Conservation (phyloP, 2,888 invertebrate species). For the Aleiodes alternator region DNA sequence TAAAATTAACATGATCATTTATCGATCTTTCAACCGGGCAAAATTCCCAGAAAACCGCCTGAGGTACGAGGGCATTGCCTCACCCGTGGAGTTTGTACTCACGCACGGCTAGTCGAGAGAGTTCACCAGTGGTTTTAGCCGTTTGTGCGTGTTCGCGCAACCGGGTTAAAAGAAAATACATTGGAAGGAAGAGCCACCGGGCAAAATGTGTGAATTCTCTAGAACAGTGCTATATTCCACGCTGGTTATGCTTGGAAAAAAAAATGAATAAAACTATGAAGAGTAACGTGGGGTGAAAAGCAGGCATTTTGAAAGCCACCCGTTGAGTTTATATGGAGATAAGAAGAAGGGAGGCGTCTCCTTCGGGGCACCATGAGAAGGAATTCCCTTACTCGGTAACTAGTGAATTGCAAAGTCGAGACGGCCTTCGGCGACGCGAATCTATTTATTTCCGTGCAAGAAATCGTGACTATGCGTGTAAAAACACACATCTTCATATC, state of each 20-base stretch:
- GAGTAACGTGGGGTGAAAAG: constrained; percentile 37
- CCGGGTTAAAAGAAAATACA: constrained; percentile 36
- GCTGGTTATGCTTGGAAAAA: constrained; percentile 18
- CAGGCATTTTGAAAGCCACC: constrained; percentile 49
- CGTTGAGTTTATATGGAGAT: constrained; percentile 60
- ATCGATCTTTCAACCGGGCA: constrained; percentile 41
- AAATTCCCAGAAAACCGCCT: constrained; percentile 47
- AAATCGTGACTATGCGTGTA: constrained; percentile 22
- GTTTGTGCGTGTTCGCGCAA: constrained; percentile 22
- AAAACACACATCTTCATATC: constrained; percentile 16
- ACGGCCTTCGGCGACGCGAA: constrained; percentile 53
- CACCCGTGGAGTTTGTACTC: constrained; percentile 38
- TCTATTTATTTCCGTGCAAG: constrained; percentile 46
- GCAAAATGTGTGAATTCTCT: constrained; percentile 19
- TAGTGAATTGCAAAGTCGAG: constrained; percentile 54
- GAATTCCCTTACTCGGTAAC: constrained; percentile 49
- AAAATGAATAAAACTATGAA: neutral
- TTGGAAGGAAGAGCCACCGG: constrained; percentile 20
- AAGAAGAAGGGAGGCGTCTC: constrained; percentile 57
- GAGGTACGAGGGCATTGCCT: constrained; percentile 46
- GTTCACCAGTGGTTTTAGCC: constrained; percentile 2
- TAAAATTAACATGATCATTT: constrained; percentile 32
- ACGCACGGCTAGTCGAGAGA: constrained; percentile 43
- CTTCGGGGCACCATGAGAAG: constrained; percentile 47
- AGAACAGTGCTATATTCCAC: constrained; percentile 12